A percentile compares a stretch with the other conserved stretches of the same genome.
Evolutionary conservation across 1,140 invertebrate species (phyloP).

Genomic region (Metopolophium dirhodum): DNA sequence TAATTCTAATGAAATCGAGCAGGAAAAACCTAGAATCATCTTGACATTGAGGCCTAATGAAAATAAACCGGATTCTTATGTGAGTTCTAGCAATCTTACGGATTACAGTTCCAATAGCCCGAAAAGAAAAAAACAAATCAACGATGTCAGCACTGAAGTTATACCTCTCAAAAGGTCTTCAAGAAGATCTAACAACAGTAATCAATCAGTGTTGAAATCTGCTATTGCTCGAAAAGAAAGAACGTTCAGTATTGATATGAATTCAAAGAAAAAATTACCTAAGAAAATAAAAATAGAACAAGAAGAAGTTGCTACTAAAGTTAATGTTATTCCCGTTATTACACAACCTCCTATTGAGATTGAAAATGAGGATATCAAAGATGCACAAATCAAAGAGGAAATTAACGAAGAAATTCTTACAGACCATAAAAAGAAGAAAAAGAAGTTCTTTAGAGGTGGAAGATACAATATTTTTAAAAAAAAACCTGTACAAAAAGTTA

Average conservation of each 20-base stretch:
- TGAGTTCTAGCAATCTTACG: constrained; percentile 52
- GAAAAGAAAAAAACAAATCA: constrained; percentile 46
- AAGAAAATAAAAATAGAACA: constrained; percentile 46
- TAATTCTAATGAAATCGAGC: constrained; percentile 25
- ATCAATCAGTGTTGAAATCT: constrained; percentile 62
- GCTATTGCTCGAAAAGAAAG: constrained; percentile 63
- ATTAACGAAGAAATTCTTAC: background rate
- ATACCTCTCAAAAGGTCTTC: constrained; percentile 61
- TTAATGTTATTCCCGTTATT: background rate
- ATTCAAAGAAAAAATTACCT: constrained; percentile 45
- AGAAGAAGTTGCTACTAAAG: background rate
- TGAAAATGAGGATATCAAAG: background rate
- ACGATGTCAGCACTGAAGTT: constrained; percentile 26
- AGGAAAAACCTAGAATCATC: constrained; percentile 59
- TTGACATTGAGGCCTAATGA: constrained; percentile 59
- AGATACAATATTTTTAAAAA: constrained; percentile 55
- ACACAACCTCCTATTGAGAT: background rate
- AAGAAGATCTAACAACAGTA: constrained; percentile 61
- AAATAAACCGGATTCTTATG: constrained; percentile 58
- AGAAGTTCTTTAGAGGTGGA: constrained; percentile 40
- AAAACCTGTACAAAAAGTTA: constrained; percentile 38
- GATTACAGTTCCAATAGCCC: constrained; percentile 39
- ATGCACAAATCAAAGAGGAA: constrained; percentile 28
- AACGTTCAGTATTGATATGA: constrained; percentile 60
- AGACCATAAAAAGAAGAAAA: constrained; percentile 53